Evolutionary conservation across 2,797 vertebrate species (phyloP).

Genomic region (Crypturellus tataupa): DNA sequence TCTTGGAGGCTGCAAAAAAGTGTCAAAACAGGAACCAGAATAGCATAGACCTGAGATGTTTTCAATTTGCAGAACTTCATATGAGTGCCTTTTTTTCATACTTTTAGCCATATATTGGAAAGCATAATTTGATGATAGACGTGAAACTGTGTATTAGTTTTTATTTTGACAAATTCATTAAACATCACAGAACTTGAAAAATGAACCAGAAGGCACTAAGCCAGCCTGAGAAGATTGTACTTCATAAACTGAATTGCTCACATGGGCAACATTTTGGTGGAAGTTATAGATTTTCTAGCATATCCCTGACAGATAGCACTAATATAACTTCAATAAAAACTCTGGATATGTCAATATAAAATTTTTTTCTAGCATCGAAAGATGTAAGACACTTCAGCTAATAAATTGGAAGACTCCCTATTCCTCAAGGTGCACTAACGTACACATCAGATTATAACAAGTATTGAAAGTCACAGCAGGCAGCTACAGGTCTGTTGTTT

Average conservation of each 20-base stretch:
- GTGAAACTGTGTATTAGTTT: constrained; percentile 85
- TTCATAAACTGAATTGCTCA: constrained; percentile 95
- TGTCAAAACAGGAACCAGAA: constrained; percentile 75
- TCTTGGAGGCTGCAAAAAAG: constrained; percentile 8
- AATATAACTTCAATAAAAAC: constrained; percentile 99
- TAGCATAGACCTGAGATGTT: constrained; percentile 61
- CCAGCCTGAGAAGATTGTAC: constrained; percentile 89
- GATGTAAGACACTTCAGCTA: constrained; percentile 82
- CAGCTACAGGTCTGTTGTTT: constrained; percentile 34
- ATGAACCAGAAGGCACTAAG: constrained; percentile 87
- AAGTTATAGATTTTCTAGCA: constrained; percentile 97
- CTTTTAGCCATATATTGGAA: constrained; percentile 79
- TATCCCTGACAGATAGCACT: constrained; percentile 97
- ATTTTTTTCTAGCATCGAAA: constrained; percentile 83
- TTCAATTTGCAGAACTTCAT: constrained; percentile 71
- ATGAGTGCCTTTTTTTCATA: constrained; percentile 78
- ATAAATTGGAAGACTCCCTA: constrained; percentile 82
- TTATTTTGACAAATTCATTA: constrained; percentile 96
- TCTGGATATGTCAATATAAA: constrained; percentile 93
- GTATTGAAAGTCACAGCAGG: constrained; percentile 75
- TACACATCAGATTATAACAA: constrained; percentile 80
- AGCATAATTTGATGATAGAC: constrained; percentile 88
- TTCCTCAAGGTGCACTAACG: constrained; percentile 81
- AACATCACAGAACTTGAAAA: constrained; percentile 91
- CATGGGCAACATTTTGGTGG: constrained; percentile 92